These are phyloP conservation scores for Barbus barbus DNA, from an alignment of 2,113 vertebrate species.

Conservation along the genomic window DNA sequence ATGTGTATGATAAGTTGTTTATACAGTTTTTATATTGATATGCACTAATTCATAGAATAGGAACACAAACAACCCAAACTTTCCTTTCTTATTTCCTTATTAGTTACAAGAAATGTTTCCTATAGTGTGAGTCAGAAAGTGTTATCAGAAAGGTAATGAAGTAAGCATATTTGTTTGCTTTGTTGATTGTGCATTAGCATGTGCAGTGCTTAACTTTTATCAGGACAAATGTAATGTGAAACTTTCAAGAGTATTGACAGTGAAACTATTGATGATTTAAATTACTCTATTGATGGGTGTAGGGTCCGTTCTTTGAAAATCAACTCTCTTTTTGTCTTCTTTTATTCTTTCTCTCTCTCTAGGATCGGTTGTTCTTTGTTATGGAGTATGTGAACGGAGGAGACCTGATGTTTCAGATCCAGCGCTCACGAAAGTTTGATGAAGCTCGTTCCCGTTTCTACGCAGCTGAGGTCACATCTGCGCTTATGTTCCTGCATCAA, in stretches of 20 bases:
- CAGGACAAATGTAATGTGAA: neutral
- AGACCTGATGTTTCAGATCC: conserved; percentile 99
- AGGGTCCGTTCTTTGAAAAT: neutral
- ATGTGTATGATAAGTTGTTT: neutral
- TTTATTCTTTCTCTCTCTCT: conserved; percentile 72
- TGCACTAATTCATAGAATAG: neutral
- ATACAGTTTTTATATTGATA: neutral
- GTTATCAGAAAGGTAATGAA: too few species aligned
- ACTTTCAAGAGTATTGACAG: neutral
- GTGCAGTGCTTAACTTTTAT: neutral
- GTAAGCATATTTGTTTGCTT: neutral
- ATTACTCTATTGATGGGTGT: neutral
- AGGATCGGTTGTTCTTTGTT: conserved; percentile 99
- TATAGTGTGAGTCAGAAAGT: neutral
- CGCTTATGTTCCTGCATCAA: conserved; percentile 97
- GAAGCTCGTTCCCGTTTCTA: conserved; percentile 97
- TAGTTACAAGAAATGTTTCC: neutral
- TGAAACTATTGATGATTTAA: neutral
- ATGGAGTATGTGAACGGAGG: conserved; percentile 99
- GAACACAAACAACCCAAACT: neutral
- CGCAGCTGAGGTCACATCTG: conserved; percentile 96
- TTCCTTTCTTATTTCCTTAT: neutral
- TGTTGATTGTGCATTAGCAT: neutral
- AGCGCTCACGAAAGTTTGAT: conserved; percentile 96
- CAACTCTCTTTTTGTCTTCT: neutral